Percentiles rank a stretch among this genome's conserved stretches.
These are phyloP conservation scores for Netta rufina DNA, from an alignment of 2,797 vertebrate species.

Conservation along the genomic window DNA sequence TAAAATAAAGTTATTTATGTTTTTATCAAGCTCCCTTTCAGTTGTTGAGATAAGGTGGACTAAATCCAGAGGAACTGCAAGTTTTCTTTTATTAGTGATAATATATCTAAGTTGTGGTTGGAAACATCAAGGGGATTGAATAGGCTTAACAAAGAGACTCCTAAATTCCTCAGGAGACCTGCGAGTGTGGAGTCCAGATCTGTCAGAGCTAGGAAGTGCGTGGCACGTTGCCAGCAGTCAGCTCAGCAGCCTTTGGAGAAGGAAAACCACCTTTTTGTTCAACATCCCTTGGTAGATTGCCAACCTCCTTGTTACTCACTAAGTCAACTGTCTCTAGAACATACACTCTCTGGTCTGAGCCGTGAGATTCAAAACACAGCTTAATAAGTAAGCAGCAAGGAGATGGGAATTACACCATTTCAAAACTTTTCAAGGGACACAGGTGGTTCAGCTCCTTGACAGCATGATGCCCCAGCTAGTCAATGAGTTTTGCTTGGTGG, in stretches of 20 bases:
- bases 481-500: background rate
- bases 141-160: slow-evolving; percentile 16
- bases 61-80: slow-evolving; percentile 18
- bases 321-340: slow-evolving; percentile 9
- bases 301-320: slow-evolving; percentile 9
- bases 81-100: slow-evolving; percentile 32
- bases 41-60: slow-evolving; percentile 19
- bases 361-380: background rate
- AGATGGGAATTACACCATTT: background rate
- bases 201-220: background rate
- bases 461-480: background rate
- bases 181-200: slow-evolving; percentile 27
- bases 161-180: slow-evolving; percentile 15
- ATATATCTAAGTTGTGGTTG: slow-evolving; percentile 52
- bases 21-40: slow-evolving; percentile 18
- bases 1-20: background rate
- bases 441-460: background rate
- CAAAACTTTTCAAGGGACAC: background rate
- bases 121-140: slow-evolving; percentile 40
- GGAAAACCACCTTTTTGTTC: slow-evolving; percentile 47
- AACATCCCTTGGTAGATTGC: background rate
- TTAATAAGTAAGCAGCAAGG: background rate
- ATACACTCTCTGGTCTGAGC: background rate
- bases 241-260: slow-evolving; percentile 1
- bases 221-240: slow-evolving; percentile 25